Evolutionary conservation across 2,113 vertebrate species (phyloP).

Genomic region (Sander vitreus): DNA sequence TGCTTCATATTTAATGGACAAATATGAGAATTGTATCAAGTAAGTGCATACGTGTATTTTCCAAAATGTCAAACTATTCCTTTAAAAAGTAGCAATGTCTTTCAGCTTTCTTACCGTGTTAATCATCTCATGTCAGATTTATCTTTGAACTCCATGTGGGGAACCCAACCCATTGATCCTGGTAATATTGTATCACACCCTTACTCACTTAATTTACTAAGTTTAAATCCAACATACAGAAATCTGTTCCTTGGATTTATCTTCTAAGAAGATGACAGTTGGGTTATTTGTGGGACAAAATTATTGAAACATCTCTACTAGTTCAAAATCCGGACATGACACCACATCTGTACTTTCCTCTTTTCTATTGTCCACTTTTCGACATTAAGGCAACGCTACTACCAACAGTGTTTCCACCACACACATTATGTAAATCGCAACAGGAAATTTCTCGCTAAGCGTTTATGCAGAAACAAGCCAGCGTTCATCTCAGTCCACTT

Average conservation of each 20-base stretch:
- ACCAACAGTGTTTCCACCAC: background rate
- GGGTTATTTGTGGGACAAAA: background rate
- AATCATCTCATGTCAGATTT: background rate
- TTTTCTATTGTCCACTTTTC: slow-evolving; percentile 19
- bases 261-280: background rate
- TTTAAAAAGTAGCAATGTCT: too few relatives aligned
- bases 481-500: background rate
- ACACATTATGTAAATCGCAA: slow-evolving; percentile 27
- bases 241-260: background rate
- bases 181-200: background rate
- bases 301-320: background rate
- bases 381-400: background rate
- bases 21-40: too few relatives aligned
- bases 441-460: slow-evolving; percentile 29
- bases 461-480: slow-evolving; percentile 1
- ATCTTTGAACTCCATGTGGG: background rate
- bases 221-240: background rate
- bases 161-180: background rate
- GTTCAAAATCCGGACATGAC: slow-evolving; percentile 15
- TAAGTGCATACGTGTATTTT: too few relatives aligned
- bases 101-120: too few relatives aligned
- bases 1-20: too few relatives aligned
- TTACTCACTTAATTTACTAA: background rate
- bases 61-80: too few relatives aligned
- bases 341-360: slow-evolving; percentile 44